Percentiles rank a stretch among this genome's conserved stretches.
These are phyloP conservation scores for Ophioninae sp. DNA, from an alignment of 2,888 invertebrate genomes.

Conservation along the genomic window DNA sequence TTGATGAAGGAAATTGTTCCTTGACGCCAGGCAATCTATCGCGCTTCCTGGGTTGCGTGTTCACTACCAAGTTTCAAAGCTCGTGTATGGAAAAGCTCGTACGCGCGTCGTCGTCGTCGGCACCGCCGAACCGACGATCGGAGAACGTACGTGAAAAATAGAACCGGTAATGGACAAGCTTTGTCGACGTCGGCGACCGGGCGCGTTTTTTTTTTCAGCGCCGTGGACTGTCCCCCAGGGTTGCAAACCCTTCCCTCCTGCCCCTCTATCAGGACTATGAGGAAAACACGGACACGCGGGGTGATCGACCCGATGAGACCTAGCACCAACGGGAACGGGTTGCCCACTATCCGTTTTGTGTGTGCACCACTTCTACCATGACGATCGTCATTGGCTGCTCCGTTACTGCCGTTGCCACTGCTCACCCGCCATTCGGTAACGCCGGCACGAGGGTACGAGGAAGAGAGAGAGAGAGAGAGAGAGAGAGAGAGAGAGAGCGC, in stretches of 20 bases:
- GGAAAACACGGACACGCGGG: conserved; percentile 44
- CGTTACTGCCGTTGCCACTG: conserved; percentile 36
- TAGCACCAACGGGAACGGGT: conserved; percentile 27
- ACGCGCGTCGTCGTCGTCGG: conserved; percentile 28
- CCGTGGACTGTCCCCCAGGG: conserved; percentile 30
- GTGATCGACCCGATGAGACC: conserved; percentile 41
- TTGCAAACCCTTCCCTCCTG: neutral
- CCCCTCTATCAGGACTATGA: conserved; percentile 9
- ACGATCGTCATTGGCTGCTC: conserved; percentile 11
- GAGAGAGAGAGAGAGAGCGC: conserved; percentile 9
- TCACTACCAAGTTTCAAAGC: conserved; percentile 33
- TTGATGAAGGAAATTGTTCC: conserved; percentile 61
- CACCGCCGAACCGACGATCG: conserved; percentile 22
- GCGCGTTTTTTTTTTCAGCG: conserved; percentile 52
- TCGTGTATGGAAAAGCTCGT: conserved; percentile 16
- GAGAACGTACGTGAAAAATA: conserved; percentile 63
- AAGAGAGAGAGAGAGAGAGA: conserved; percentile 1
- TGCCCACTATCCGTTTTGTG: conserved; percentile 50
- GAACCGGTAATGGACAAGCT: conserved; percentile 65
- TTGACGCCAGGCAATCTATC: conserved; percentile 56
- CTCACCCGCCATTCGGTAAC: conserved; percentile 28
- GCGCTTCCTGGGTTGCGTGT: conserved; percentile 56
- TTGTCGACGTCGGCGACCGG: conserved; percentile 62
- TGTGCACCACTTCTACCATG: conserved; percentile 49
- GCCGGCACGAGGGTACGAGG: conserved; percentile 19